Conservation (phyloP, 2,888 invertebrate genomes). For the Atherix ibis region DNA sequence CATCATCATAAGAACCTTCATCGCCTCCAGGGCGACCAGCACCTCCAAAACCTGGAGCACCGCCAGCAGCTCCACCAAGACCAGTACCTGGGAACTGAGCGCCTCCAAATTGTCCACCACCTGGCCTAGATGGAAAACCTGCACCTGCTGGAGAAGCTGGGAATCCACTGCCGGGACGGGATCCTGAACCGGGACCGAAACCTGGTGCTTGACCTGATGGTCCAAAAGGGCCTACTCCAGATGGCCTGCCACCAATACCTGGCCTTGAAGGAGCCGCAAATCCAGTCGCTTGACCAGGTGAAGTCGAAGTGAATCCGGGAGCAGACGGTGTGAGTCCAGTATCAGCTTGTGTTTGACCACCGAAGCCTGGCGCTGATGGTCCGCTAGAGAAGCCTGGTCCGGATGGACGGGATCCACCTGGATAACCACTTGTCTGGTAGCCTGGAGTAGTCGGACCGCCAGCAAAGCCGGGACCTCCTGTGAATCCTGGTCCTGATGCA, state of each 20-base stretch:
- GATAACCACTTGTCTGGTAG: constrained; percentile 12
- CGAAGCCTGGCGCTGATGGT: constrained; percentile 19
- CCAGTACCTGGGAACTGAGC: constrained; percentile 13
- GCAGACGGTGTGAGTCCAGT: constrained; percentile 4
- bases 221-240: constrained; percentile 9
- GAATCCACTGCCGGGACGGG: constrained; percentile 3
- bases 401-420: constrained; percentile 16
- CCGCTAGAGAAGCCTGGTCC: constrained; percentile 16
- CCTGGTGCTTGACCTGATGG: constrained; percentile 3
- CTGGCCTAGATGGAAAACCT: constrained; percentile 9
- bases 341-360: constrained; percentile 7
- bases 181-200: constrained; percentile 3
- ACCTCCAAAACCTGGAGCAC: constrained; percentile 9
- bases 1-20: constrained; percentile 47
- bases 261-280: constrained; percentile 4
- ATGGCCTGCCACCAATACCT: constrained; percentile 6
- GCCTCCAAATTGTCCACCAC: constrained; percentile 3
- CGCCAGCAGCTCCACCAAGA: constrained; percentile 14
- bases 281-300: constrained; percentile 7
- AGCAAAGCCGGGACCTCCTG: constrained; percentile 20
- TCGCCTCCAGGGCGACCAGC: constrained; percentile 20
- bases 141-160: constrained; percentile 11
- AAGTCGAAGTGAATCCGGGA: constrained; percentile 4
- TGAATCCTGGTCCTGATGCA: constrained; percentile 17
- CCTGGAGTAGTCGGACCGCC: constrained; percentile 14